Percentiles rank a stretch among this genome's conserved stretches.
These are phyloP conservation scores for Rousettus leschenaultii DNA, from an alignment of 2,113 vertebrate species.

Conservation along the genomic window DNA sequence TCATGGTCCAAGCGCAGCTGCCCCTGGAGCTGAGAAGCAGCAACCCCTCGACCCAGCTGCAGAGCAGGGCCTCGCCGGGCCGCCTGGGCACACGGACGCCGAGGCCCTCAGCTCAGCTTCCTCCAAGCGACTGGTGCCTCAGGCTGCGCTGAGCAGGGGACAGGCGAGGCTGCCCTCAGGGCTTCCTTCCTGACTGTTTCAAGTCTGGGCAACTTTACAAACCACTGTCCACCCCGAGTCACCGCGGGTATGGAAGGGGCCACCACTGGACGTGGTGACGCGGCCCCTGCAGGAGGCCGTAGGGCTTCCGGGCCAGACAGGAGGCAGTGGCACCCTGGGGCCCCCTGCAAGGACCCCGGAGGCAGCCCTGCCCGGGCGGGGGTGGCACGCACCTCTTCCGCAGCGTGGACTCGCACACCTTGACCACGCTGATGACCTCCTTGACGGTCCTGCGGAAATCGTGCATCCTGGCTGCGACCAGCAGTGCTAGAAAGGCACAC, in stretches of 20 bases:
- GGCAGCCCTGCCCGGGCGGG: too few relatives aligned
- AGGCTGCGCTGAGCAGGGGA: not conserved
- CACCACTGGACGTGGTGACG: accelerated
- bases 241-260: accelerated
- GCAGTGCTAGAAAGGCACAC: slow-evolving; percentile 84
- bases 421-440: slow-evolving; percentile 94
- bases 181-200: not conserved
- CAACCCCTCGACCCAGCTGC: slow-evolving; percentile 61
- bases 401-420: slow-evolving; percentile 95
- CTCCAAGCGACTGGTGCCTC: too few relatives aligned
- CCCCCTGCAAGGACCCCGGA: too few relatives aligned
- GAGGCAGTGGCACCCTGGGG: not conserved
- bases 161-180: not conserved
- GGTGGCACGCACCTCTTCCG: slow-evolving; percentile 89
- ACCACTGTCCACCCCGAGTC: too few relatives aligned
- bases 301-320: not conserved
- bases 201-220: not conserved
- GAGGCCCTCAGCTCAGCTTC: not conserved
- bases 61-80: not conserved
- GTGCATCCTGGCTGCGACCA: slow-evolving; percentile 95
- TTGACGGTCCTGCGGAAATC: slow-evolving; percentile 95
- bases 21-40: slow-evolving; percentile 59
- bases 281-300: not conserved
- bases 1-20: slow-evolving; percentile 71
- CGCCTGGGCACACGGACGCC: accelerated